Base-by-base conservation (phyloP, 2,888 invertebrate species). In the Adelphocoris suturalis region DNA sequence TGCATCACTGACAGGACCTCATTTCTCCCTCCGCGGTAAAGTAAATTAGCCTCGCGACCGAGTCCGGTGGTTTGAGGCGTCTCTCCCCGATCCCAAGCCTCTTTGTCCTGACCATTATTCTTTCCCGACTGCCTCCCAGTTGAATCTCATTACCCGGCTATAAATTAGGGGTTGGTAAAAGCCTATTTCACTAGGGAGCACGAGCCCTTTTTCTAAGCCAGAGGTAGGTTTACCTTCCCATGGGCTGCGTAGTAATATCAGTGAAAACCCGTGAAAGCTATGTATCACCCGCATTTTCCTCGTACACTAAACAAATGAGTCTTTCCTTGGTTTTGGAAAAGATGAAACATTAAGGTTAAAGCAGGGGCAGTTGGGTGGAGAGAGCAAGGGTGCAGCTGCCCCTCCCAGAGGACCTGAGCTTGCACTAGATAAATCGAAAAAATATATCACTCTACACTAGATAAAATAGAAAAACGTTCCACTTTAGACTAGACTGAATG, bases 141-240 rank as follows among this genome's bases (percentile, higher is more conserved):
- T 52, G 84, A 84, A 48, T 55, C 84, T 27, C 52, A 84, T 84
- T 84, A 84, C 84, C 84, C 47, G 52, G 13, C 84, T 84, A 84
- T 55, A 84, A 84, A 55, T 78, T 78, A 78, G 68, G 23, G 68
- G 68, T 68, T 23, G 68, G 68, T 68, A 68, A 68, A 68, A 68
- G 68, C 68, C 19, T 68, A 68, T 68, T 68, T 68, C 68, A 68
- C 68, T 23, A 12, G 68, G 27, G 68, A 19, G 68, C 68, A 68
- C 68, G 68, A 68, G 68, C 68, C 68, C 68, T 23, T 68, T 68
- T 68, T 68, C 27, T 37, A 37, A 37, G 37, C 37, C 3, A 7
- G 37, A 37, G 37, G 37, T 7, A 37, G 37, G 37, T 37, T 23
- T 68, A 23, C 68, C 68, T 68, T 68, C 68, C 27, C 0, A 13